phyloP scores from a whole-genome alignment of 2,797 vertebrate genomes.

The Xyrichtys novacula region DNA sequence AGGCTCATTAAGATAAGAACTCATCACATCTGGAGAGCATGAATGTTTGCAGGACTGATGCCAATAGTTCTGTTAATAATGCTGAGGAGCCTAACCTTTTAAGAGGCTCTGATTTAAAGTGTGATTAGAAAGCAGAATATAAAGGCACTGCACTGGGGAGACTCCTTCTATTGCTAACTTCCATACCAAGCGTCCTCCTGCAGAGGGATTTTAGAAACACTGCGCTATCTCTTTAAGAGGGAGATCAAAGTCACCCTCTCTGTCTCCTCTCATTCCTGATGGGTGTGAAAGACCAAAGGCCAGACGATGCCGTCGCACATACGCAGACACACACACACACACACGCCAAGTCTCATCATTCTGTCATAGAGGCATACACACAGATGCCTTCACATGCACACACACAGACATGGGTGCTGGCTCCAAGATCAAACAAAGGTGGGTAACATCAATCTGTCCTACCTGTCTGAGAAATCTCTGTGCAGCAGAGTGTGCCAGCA shows the following conservation, averaged over 20 bases:
- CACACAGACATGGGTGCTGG: slow-evolving; percentile 58
- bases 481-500: slow-evolving; percentile 40
- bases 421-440: slow-evolving; percentile 83
- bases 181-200: slow-evolving; percentile 2
- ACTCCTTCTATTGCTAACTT: background rate
- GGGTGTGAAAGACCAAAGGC: slow-evolving; percentile 80
- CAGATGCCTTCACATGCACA: slow-evolving; percentile 51
- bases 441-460: slow-evolving; percentile 81
- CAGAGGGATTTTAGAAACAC: slow-evolving; percentile 4
- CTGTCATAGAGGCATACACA: slow-evolving; percentile 42
- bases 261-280: slow-evolving; percentile 80
- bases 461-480: slow-evolving; percentile 73
- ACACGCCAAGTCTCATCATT: slow-evolving; percentile 55
- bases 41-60: background rate
- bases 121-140: background rate
- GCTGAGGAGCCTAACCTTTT: background rate
- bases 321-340: slow-evolving; percentile 26
- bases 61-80: background rate
- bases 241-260: slow-evolving; percentile 84
- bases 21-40: background rate
- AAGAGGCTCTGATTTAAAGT: background rate
- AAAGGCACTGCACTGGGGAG: background rate
- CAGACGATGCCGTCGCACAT: slow-evolving; percentile 41
- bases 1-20: background rate
- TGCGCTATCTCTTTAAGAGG: slow-evolving; percentile 34